These are phyloP conservation scores for Stenchaetothrips biformis DNA, from an alignment of 2,888 invertebrate species.

Conservation along the genomic window DNA sequence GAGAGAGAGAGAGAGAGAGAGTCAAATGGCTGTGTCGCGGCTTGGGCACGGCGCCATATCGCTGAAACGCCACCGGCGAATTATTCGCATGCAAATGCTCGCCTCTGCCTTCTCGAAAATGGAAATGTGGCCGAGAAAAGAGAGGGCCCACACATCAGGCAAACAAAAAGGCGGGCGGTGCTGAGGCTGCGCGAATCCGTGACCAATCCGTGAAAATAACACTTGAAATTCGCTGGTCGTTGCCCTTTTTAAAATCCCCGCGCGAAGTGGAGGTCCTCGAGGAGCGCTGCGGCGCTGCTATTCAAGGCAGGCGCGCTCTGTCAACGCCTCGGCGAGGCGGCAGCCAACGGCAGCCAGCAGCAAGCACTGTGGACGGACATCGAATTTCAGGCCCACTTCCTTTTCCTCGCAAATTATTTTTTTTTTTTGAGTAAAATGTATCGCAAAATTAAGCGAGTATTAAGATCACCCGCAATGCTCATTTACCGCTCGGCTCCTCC, in stretches of 20 bases:
- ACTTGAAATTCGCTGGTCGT: conserved; percentile 11
- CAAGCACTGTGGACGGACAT: too few relatives aligned
- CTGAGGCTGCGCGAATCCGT: not conserved
- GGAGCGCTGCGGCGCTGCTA: too few relatives aligned
- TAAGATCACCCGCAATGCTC: too few relatives aligned
- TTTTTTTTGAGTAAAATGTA: too few relatives aligned
- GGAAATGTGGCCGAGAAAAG: conserved; percentile 4
- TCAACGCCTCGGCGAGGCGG: too few relatives aligned
- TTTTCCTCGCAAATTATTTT: too few relatives aligned
- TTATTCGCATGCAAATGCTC: conserved; percentile 17
- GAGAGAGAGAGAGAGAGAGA: not conserved
- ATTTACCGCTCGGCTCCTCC: too few relatives aligned
- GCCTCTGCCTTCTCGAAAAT: conserved; percentile 10
- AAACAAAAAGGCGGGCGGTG: conserved; percentile 17
- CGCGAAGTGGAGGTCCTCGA: not conserved
- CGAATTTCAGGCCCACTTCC: too few relatives aligned
- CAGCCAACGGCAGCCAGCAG: too few relatives aligned
- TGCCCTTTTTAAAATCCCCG: conserved; percentile 3
- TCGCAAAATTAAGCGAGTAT: too few relatives aligned
- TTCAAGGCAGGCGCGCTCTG: too few relatives aligned
- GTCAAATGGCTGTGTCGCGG: not conserved
- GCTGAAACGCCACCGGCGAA: conserved; percentile 12
- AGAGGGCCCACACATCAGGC: conserved; percentile 7
- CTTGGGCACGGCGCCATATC: not conserved
- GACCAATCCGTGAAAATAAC: conserved; percentile 20